Base-by-base conservation (phyloP, 2,797 vertebrate genomes). In the Lagodon rhomboides region DNA sequence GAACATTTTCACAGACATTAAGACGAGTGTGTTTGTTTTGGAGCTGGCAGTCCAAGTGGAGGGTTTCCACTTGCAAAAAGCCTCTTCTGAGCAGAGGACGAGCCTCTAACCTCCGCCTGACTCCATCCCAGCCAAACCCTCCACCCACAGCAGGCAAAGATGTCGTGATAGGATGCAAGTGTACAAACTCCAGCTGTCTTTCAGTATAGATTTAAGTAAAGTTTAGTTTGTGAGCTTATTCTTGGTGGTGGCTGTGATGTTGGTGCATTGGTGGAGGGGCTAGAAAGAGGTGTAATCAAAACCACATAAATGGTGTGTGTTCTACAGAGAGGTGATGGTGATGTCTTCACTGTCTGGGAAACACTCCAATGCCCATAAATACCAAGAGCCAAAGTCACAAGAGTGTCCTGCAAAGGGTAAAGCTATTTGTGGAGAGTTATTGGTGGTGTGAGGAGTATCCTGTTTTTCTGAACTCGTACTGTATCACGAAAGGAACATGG, bases 341-440 rank as follows among this genome's bases (percentile, higher is more conserved):
- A 58, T 22, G 16, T 47, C 69, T 66, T 73, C 47, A 59, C 46
- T 63, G n/a, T 67, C 58, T 85, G 51, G 70, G 46, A 78, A 78
- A 55, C 23, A 38, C 30, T 80, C 76, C 76, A 82, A 67, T 34
- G 20, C n/a, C 58, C 62, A 79, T 68, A 72, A 84, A 81, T 63
- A 84, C 79, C 68, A 70, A 41, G 10, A 63, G 27, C 47, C n/a
- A 65, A 69, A 76, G 73, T 77, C 79, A 53, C 66, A 72, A 41
- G 30, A 25, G 63, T 72, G 73, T 51, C 56, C 53, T 72, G 46
- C 63, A 62, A 82, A 80, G 69, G 69, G 77, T 82, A 75, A 73
- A 78, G 50, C 41, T 67, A 68, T 82, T 64, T 74, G 58, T 75
- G n/a, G 6, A 49, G 62, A 75, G 55, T 68, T 77, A 84, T 63